phyloP scores from a whole-genome alignment of 2,113 vertebrate species.

The Puffinus mauretanicus region DNA sequence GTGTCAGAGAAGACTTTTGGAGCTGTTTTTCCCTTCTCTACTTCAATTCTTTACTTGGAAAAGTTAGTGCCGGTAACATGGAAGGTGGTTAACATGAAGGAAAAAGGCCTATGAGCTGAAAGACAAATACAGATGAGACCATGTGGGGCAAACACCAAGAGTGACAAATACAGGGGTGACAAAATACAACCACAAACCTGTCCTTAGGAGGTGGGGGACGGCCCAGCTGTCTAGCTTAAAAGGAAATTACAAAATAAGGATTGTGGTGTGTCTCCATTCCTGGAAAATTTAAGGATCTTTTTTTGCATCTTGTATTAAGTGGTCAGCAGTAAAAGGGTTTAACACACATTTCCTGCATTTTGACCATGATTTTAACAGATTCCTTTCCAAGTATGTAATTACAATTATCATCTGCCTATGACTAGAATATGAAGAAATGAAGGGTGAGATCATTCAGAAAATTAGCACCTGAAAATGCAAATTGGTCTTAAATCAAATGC shows the following conservation, averaged over 20 bases:
- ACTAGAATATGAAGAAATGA: not conserved
- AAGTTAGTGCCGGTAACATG: not conserved
- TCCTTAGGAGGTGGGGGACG: not conserved
- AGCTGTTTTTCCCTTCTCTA: not conserved
- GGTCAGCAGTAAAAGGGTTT: not conserved
- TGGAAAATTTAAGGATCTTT: not conserved
- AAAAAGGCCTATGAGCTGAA: not conserved
- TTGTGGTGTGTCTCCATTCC: not conserved
- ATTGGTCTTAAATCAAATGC: not conserved
- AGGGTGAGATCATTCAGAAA: constrained; percentile 6
- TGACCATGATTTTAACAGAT: not conserved
- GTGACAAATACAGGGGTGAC: not conserved
- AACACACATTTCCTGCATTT: not conserved
- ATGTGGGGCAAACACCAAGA: not conserved
- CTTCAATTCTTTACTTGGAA: not conserved
- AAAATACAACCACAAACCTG: not conserved
- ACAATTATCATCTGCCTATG: not conserved
- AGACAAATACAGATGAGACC: not conserved
- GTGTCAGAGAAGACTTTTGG: not conserved
- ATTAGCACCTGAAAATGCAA: constrained; percentile 17
- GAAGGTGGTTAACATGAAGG: not conserved
- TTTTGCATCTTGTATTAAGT: not conserved
- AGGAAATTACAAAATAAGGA: not conserved
- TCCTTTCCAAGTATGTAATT: not conserved
- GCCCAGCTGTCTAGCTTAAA: not conserved